Percentiles rank a stretch among this genome's conserved stretches.
These are phyloP conservation scores for Echeneis naucrates DNA, from an alignment of 2,797 vertebrate genomes.

Conservation along the genomic window DNA sequence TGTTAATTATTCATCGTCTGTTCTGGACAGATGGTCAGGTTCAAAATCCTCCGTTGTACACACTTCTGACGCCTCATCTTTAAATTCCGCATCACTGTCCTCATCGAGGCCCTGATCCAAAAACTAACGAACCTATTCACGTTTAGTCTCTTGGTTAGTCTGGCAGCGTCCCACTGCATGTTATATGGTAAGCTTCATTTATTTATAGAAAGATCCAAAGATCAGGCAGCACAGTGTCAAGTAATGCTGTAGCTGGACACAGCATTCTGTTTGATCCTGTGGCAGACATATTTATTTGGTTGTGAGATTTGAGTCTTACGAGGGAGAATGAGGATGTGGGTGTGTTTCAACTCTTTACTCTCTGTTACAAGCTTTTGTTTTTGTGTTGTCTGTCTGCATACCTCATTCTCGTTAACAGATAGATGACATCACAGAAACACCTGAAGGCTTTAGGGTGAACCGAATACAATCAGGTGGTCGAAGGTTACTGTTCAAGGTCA, in stretches of 20 bases:
- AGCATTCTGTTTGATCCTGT: conserved; percentile 51
- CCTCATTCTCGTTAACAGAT: no score
- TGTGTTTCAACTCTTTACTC: background rate
- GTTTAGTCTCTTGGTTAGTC: background rate
- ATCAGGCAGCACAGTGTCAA: conserved; percentile 24
- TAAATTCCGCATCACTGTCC: conserved; percentile 21
- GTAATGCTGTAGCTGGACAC: conserved; percentile 31
- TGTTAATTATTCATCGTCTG: background rate
- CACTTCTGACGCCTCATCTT: background rate
- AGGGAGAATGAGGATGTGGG: background rate
- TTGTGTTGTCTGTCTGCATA: no score
- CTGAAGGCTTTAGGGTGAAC: no score
- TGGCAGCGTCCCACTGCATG: conserved; percentile 24
- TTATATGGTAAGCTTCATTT: conserved; percentile 45
- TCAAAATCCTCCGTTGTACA: background rate
- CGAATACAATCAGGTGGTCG: no score
- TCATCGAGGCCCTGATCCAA: conserved; percentile 27
- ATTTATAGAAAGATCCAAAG: conserved; percentile 48
- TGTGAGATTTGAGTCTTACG: conserved; percentile 24
- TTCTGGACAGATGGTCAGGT: conserved; percentile 13
- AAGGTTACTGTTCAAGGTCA: no score
- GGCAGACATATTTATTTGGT: conserved; percentile 49
- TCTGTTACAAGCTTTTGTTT: background rate
- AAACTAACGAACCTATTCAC: conserved; percentile 10
- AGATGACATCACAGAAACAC: no score